A percentile compares a stretch with the other conserved stretches of the same genome.
These are phyloP conservation scores for Seira sanloemensis DNA, from an alignment of 2,888 invertebrate species.

Conservation along the genomic window DNA sequence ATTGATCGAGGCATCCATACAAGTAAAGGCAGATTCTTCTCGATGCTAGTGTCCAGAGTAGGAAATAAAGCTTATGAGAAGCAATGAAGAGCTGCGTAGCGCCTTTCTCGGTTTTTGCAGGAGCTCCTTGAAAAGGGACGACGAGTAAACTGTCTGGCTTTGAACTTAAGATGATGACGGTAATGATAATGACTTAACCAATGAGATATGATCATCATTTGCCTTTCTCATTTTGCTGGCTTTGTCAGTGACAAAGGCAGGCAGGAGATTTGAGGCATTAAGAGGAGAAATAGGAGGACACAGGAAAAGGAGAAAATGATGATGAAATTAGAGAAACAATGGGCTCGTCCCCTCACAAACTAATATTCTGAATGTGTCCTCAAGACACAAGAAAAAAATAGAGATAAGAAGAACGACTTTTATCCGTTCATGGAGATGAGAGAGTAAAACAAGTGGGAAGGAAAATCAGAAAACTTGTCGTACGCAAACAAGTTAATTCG, in stretches of 20 bases:
- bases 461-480: slow-evolving; percentile 36
- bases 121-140: too few relatives aligned
- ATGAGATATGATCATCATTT: slow-evolving; percentile 60
- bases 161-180: slow-evolving; percentile 45
- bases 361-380: slow-evolving; percentile 35
- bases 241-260: background rate
- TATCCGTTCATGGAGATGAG: background rate
- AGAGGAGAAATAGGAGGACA: slow-evolving; percentile 12
- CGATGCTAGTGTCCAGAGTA: too few relatives aligned
- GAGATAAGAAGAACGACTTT: background rate
- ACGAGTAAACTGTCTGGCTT: background rate
- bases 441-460: slow-evolving; percentile 14
- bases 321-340: slow-evolving; percentile 61
- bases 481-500: slow-evolving; percentile 52
- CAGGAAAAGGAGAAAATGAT: slow-evolving; percentile 32
- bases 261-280: background rate
- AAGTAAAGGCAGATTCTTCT: too few relatives aligned
- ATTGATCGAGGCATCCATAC: too few relatives aligned
- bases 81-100: too few relatives aligned
- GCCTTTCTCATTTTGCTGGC: slow-evolving; percentile 34
- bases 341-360: slow-evolving; percentile 25
- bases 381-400: slow-evolving; percentile 8
- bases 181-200: slow-evolving; percentile 52
- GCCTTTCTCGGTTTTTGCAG: too few relatives aligned
- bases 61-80: too few relatives aligned